A percentile compares a stretch with the other conserved stretches of the same genome.
These are phyloP conservation scores for Semicossyphus pulcher DNA, from an alignment of 2,113 vertebrate genomes.

Conservation along the genomic window DNA sequence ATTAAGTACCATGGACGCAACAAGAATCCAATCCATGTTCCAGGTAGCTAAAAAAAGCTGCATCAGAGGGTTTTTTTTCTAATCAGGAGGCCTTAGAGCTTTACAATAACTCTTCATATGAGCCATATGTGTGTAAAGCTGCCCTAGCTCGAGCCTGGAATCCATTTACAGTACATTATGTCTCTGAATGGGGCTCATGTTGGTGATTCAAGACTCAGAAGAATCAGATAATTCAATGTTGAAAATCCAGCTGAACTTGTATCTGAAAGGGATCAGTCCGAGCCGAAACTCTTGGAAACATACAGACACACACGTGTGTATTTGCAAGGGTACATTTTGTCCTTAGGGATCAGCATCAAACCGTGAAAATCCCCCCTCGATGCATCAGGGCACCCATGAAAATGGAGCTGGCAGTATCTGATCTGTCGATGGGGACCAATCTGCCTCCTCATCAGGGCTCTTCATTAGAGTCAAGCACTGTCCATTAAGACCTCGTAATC, in stretches of 20 bases:
- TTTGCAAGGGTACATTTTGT: conserved; percentile 27
- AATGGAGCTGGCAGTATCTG: conserved; percentile 68
- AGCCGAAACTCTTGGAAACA: conserved; percentile 1
- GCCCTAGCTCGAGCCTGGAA: conserved; percentile 29
- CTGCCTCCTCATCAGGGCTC: conserved; percentile 66
- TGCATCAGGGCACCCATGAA: conserved; percentile 63
- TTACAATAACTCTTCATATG: conserved; percentile 49
- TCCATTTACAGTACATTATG: conserved; percentile 50
- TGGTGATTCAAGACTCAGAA: neutral
- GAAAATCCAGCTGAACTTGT: conserved; percentile 17
- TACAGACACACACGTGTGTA: neutral
- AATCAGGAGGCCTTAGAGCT: conserved; percentile 34
- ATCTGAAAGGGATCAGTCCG: conserved; percentile 29
- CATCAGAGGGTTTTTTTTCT: conserved; percentile 33
- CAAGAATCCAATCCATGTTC: conserved; percentile 56
- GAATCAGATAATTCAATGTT: conserved; percentile 22
- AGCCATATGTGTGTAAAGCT: conserved; percentile 18
- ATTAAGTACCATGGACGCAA: conserved; percentile 65
- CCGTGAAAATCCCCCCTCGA: conserved; percentile 53
- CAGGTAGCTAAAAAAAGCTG: conserved; percentile 47
- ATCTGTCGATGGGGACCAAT: conserved; percentile 61
- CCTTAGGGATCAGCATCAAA: conserved; percentile 49
- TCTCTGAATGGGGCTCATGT: conserved; percentile 38
- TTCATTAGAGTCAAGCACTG: conserved; percentile 70
- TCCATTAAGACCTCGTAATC: conserved; percentile 70